Base-by-base conservation (phyloP, 2,888 invertebrate species). In the Exocentrus adspersus region DNA sequence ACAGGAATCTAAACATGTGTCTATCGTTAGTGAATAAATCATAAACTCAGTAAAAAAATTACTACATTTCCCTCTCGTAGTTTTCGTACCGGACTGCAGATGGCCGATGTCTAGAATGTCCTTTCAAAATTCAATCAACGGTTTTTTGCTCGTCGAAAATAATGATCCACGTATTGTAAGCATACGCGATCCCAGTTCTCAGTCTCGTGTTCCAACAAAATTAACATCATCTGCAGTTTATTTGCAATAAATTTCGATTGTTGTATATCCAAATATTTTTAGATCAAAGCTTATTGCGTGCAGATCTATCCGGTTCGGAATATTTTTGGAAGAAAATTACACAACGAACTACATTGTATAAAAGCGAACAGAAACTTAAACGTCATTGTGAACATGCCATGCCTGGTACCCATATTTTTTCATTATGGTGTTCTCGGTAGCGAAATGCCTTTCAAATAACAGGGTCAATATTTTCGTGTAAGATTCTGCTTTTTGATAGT, bases 401-500 rank as follows among this genome's bases (percentile, higher is more conserved):
- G 28, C 28, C 16, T 48, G 48, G 7, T 48, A 28, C 14, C 14
- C 16, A 48, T 16, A 28, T 16, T 45, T 30, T 48, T 46, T 46
- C 28, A 28, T 12, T 24, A 28, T 12, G 7, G 16, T 48, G 48
- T 37, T 37, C 12, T 37, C 14, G 10, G 28, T 28, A 28, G 16
- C 24, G 12, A 21, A 24, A 14, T n/a, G 12, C 28, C 10, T 48
- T 48, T 48, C 10, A 52, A n/a, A 30, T 52, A 52, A 37, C 10
- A 19, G 20, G 45, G 58, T 63, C 51, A 45, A 52, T 53, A 43
- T 56, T 64, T 60, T 60, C 64, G 64, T 60, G 61, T 61, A 30
- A 61, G 64, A 64, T 64, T 46, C 21, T 45, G 45, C 42, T 28
- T 20, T 19, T 41, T 42, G 64, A 64, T 64, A 64, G 41, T 24